These are phyloP conservation scores for Stichopus chloronotus DNA, from an alignment of 35 echinoderm and acorn worm species.

Conservation along the genomic window DNA sequence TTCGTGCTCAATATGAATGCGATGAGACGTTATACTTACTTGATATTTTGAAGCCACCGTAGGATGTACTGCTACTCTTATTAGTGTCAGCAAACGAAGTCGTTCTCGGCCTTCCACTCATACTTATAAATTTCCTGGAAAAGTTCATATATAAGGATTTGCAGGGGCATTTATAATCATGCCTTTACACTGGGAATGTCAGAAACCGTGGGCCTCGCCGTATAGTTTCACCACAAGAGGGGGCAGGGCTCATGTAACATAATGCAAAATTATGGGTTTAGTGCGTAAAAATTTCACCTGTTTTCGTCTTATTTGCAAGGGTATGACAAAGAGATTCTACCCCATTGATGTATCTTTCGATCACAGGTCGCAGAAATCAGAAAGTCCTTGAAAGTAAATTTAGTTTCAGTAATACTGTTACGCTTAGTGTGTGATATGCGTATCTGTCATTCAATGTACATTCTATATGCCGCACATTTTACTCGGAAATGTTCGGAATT, in stretches of 20 bases:
- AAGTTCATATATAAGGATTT: slow-evolving; percentile 51
- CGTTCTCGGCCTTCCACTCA: slow-evolving; percentile 99
- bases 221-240: slow-evolving; percentile 34
- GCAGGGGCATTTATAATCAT: slow-evolving; percentile 46
- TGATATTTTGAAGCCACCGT: slow-evolving; percentile 98
- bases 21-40: slow-evolving; percentile 79
- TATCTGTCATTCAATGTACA: slow-evolving; percentile 31
- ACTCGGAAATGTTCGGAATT: slow-evolving; percentile 12
- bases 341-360: slow-evolving; percentile 38
- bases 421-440: slow-evolving; percentile 8
- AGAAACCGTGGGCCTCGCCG: slow-evolving; percentile 39
- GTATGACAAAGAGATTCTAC: slow-evolving; percentile 9
- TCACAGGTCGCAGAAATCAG: slow-evolving; percentile 12
- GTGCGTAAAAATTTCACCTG: background rate
- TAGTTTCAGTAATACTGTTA: background rate
- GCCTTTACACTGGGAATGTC: slow-evolving; percentile 57
- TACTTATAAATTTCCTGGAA: slow-evolving; percentile 72
- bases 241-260: slow-evolving; percentile 50
- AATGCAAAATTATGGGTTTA: slow-evolving; percentile 38
- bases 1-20: background rate
- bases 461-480: slow-evolving; percentile 37
- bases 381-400: slow-evolving; percentile 5
- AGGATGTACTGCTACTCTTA: slow-evolving; percentile 88
- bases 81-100: slow-evolving; percentile 99
- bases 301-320: background rate